Evolutionary conservation across 2,888 invertebrate genomes (phyloP).

Genomic region (Sarcophaga caerulescens): DNA sequence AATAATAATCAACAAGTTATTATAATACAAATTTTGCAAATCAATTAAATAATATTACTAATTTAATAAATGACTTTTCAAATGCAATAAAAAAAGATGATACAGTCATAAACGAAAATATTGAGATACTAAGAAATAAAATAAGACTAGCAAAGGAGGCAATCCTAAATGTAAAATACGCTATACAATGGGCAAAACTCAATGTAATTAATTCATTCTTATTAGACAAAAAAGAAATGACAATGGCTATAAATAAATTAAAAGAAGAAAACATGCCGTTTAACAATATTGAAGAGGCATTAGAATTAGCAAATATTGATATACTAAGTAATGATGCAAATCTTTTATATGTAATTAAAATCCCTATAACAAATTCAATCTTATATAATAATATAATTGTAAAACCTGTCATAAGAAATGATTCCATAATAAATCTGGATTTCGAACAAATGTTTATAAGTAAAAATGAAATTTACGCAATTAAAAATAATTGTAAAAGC

Average conservation of each 20-base stretch:
- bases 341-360: constrained; percentile 2
- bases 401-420: constrained; percentile 11
- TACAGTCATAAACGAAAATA: not conserved
- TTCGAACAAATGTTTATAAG: constrained; percentile 19
- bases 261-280: not conserved
- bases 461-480: constrained; percentile 16
- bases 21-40: constrained; percentile 7
- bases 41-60: not conserved
- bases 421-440: constrained; percentile 22
- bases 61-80: not conserved
- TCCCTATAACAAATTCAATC: not conserved
- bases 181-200: constrained; percentile 25
- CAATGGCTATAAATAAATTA: not conserved
- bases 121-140: constrained; percentile 13
- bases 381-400: constrained; percentile 11
- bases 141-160: constrained; percentile 12
- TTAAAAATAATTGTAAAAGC: not conserved
- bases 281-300: too few relatives aligned
- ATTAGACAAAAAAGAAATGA: constrained; percentile 22
- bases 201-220: not conserved
- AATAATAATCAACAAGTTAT: constrained; percentile 1
- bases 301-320: too few relatives aligned
- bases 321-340: constrained; percentile 11
- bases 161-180: constrained; percentile 29
- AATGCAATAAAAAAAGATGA: constrained; percentile 8